A percentile compares a stretch with the other conserved stretches of the same genome.
These are phyloP conservation scores for Dryas iulia DNA, from an alignment of 1,140 invertebrate genomes.

Conservation along the genomic window DNA sequence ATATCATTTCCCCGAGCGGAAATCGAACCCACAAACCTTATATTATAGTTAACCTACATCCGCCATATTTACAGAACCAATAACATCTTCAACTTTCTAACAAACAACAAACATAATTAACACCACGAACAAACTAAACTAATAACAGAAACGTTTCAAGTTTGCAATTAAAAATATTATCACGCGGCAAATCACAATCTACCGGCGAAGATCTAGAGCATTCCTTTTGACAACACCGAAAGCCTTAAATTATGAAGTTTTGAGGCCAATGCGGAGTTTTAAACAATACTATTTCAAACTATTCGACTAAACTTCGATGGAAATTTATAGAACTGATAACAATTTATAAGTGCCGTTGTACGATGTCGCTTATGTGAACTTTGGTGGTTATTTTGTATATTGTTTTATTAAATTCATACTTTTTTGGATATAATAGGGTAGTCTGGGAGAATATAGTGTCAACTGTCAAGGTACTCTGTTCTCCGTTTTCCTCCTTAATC, in stretches of 20 bases:
- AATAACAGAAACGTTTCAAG: slow-evolving; percentile 9
- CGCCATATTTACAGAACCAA: not conserved
- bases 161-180: slow-evolving; percentile 15
- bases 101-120: not conserved
- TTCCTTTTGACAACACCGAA: slow-evolving; percentile 13
- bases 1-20: too few species aligned
- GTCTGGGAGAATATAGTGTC: too few species aligned
- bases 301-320: slow-evolving; percentile 18
- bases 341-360: slow-evolving; percentile 18
- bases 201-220: slow-evolving; percentile 14
- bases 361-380: slow-evolving; percentile 8
- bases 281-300: slow-evolving; percentile 24
- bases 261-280: slow-evolving; percentile 15
- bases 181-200: slow-evolving; percentile 10
- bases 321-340: slow-evolving; percentile 17
- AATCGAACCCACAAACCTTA: too few species aligned
- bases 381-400: not conserved
- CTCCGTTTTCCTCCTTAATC: too few species aligned
- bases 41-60: too few species aligned
- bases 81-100: not conserved
- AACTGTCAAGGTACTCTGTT: too few species aligned
- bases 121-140: not conserved
- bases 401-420: too few species aligned
- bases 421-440: not conserved
- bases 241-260: slow-evolving; percentile 17